These are phyloP conservation scores for Xenotilapia flavipinnis DNA, from an alignment of 2,113 vertebrate genomes.

Conservation along the genomic window DNA sequence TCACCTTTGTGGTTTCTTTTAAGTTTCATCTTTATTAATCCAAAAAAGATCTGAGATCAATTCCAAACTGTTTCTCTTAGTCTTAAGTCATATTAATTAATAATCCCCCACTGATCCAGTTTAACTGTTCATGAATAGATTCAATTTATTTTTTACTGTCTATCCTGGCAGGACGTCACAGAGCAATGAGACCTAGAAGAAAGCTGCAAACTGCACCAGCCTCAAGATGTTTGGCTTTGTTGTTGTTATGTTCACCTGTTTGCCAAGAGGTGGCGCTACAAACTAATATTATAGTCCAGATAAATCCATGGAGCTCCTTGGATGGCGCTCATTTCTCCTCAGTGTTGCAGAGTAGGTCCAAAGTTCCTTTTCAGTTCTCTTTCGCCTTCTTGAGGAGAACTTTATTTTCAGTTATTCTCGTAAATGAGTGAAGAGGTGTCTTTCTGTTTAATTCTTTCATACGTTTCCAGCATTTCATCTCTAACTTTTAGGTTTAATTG, in stretches of 20 bases:
- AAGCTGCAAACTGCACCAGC: neutral
- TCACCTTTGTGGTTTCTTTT: slow-evolving; percentile 27
- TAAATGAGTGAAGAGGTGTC: neutral
- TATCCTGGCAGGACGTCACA: neutral
- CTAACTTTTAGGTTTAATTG: neutral
- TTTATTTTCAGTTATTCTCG: neutral
- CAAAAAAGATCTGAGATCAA: neutral
- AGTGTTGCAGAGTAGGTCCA: neutral
- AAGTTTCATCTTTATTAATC: slow-evolving; percentile 31
- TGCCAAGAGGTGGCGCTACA: neutral
- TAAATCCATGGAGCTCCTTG: accelerated
- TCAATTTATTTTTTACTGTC: accelerated
- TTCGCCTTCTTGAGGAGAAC: neutral
- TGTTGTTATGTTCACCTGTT: neutral
- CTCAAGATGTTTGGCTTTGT: neutral
- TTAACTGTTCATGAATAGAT: neutral
- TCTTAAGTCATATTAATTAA: neutral
- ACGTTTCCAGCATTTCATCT: neutral
- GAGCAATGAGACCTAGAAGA: neutral
- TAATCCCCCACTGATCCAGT: neutral
- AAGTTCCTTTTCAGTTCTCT: neutral
- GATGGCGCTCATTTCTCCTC: neutral
- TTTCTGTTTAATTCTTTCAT: accelerated
- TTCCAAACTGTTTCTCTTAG: neutral
- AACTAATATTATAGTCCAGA: accelerated